phyloP scores from a whole-genome alignment of 30 jellyfish, hydroid and myxozoan species.

The Mastigias papua region DNA sequence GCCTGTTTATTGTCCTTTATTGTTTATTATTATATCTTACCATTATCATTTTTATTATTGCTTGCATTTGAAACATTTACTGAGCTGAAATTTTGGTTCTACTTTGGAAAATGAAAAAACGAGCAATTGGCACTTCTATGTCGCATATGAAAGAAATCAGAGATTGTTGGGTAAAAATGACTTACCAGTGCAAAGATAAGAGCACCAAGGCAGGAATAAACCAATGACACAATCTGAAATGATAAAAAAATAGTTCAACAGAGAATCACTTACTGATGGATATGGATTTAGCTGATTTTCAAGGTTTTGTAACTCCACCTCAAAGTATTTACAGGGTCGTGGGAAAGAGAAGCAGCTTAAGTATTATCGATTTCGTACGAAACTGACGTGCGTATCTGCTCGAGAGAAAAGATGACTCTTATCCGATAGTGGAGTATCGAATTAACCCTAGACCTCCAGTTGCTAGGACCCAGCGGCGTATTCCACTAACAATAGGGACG shows the following conservation, averaged over 20 bases:
- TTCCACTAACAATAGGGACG: too few species aligned
- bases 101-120: too few species aligned
- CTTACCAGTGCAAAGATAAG: conserved; percentile 97
- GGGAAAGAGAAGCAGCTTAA: conserved; percentile 16
- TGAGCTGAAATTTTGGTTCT: too few species aligned
- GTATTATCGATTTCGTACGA: not conserved
- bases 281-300: conserved; percentile 8
- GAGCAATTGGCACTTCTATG: too few species aligned
- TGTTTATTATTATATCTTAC: too few species aligned
- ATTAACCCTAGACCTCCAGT: not conserved
- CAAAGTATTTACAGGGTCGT: conserved; percentile 12
- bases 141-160: too few species aligned
- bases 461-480: not conserved
- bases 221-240: conserved; percentile 89
- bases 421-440: not conserved
- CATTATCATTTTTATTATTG: too few species aligned
- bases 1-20: too few species aligned
- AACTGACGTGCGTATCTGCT: not conserved
- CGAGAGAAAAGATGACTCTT: not conserved
- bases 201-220: conserved; percentile 99
- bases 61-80: too few species aligned
- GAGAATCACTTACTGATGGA: not conserved
- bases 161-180: not conserved
- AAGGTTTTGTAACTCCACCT: conserved; percentile 26
- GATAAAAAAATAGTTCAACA: not conserved